phyloP scores from a whole-genome alignment of 2,888 invertebrate species.

The Anarsia innoxiella region DNA sequence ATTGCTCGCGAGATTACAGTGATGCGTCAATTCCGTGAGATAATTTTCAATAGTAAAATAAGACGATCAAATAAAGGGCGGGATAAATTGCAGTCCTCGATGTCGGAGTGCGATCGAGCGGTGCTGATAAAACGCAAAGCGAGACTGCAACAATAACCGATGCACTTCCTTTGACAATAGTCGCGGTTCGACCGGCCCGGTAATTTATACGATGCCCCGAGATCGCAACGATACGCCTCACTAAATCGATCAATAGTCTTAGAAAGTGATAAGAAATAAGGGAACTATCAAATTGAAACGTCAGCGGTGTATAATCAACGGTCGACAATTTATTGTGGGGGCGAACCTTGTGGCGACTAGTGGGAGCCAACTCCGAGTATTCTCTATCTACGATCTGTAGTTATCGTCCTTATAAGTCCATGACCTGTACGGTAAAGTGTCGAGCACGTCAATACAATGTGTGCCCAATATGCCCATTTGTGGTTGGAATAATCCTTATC shows the following conservation, averaged over 20 bases:
- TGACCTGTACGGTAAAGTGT: too few relatives aligned
- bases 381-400: constrained; percentile 7
- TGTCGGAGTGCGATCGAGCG: constrained; percentile 42
- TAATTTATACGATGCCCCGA: constrained; percentile 52
- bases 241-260: constrained; percentile 64
- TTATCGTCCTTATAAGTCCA: too few relatives aligned
- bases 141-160: constrained; percentile 66
- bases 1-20: constrained; percentile 14
- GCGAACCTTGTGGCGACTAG: constrained; percentile 3
- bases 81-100: constrained; percentile 53
- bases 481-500: too few relatives aligned
- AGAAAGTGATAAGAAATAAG: constrained; percentile 54
- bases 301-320: constrained; percentile 51
- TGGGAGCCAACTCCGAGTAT: background rate
- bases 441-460: too few relatives aligned
- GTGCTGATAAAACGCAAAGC: constrained; percentile 53
- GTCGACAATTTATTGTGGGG: constrained; percentile 25
- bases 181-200: constrained; percentile 32
- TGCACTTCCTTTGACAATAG: constrained; percentile 69
- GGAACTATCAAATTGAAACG: constrained; percentile 61
- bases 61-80: constrained; percentile 48
- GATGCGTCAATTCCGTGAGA: constrained; percentile 38
- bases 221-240: constrained; percentile 55
- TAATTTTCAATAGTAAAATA: constrained; percentile 57
- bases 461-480: too few relatives aligned